Evolutionary conservation across 1,140 invertebrate genomes (phyloP), one percentile per base, ranked within the genome.

Genomic region (Zaprionus capensis): DNA sequence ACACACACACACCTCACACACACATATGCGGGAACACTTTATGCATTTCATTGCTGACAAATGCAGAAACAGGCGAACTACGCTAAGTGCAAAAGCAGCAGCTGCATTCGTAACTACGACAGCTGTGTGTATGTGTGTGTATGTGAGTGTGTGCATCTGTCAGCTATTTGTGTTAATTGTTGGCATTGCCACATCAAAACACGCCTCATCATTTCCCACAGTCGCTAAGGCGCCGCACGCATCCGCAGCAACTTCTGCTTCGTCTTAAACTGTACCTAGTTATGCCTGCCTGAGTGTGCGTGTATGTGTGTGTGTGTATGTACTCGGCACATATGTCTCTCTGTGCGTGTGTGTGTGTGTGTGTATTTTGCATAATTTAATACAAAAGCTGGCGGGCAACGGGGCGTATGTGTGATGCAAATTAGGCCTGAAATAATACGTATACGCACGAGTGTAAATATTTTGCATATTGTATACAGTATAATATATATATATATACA

Each of bases 81-180:
- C n/a, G 53, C 6, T 72, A 61, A 72, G 69, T 67, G 57, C 62
- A 31, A 67, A 28, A 46, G 31, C 68, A 46, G 31, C 68, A 59
- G 62, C 68, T 69, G 68, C 69, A 74, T 63, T 63, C 59, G 53
- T 65, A 59, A 31, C 64, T 44, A 14, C 24, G 17, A 11, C 24
- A 12, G 22, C 26, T 41, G 22, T 53, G 46, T 55, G 6, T 38
- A 12, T 62, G 4, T 55, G 14, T 31, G 46, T 57, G 6, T 57
- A 5, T 15, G 34, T 63, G 68, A 36, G 20, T 9, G 31, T 72
- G 70, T 64, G 57, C 44, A 15, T 31, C 15, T 17, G 31, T 53
- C 36, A 36, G n/a, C 62, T 76, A 72, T 76, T 67, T 77, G 71
- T 68, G 71, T 68, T 77, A 77, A 77, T 77, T 77, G 75, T 73